Evolutionary conservation across 2,797 vertebrate species (phyloP).

Genomic region (Carapus acus): DNA sequence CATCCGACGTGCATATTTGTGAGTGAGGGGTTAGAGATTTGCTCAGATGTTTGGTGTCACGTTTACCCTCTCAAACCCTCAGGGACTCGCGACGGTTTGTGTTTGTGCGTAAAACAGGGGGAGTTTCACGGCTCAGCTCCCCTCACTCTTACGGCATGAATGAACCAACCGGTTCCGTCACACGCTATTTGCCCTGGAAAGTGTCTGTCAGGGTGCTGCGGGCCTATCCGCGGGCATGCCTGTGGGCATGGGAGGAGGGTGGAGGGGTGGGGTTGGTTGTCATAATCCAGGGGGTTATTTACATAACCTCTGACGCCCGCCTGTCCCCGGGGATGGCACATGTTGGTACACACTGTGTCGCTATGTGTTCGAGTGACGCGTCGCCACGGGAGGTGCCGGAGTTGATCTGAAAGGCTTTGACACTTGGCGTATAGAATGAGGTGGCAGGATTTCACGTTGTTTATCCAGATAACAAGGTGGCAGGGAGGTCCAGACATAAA

Average conservation of each 20-base stretch:
- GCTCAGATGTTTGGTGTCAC: too few relatives aligned
- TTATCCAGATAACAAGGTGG: too few relatives aligned
- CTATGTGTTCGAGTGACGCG: too few relatives aligned
- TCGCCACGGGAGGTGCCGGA: too few relatives aligned
- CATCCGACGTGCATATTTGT: too few relatives aligned
- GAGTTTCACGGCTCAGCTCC: too few relatives aligned
- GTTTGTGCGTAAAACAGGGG: background rate
- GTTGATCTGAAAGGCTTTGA: too few relatives aligned
- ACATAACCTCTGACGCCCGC: slow-evolving; percentile 11
- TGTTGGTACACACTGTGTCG: slow-evolving; percentile 4
- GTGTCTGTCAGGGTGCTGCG: slow-evolving; percentile 18
- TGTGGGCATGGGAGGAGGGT: slow-evolving; percentile 10
- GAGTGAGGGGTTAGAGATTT: too few relatives aligned
- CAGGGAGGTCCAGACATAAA: slow-evolving; percentile 1
- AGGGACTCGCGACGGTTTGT: too few relatives aligned
- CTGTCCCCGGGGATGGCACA: slow-evolving; percentile 12
- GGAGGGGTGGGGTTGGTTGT: slow-evolving; percentile 1
- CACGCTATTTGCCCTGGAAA: slow-evolving; percentile 3
- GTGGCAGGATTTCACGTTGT: too few relatives aligned
- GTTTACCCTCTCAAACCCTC: too few relatives aligned
- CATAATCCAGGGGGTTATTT: slow-evolving; percentile 27
- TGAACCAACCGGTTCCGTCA: slow-evolving; percentile 27
- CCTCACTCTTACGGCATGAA: background rate
- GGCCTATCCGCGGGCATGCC: slow-evolving; percentile 18
- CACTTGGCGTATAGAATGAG: too few relatives aligned